Percentiles rank a stretch among this genome's conserved stretches.
These are phyloP conservation scores for Bos indicus DNA, from an alignment of 2,113 vertebrate species.

Conservation along the genomic window DNA sequence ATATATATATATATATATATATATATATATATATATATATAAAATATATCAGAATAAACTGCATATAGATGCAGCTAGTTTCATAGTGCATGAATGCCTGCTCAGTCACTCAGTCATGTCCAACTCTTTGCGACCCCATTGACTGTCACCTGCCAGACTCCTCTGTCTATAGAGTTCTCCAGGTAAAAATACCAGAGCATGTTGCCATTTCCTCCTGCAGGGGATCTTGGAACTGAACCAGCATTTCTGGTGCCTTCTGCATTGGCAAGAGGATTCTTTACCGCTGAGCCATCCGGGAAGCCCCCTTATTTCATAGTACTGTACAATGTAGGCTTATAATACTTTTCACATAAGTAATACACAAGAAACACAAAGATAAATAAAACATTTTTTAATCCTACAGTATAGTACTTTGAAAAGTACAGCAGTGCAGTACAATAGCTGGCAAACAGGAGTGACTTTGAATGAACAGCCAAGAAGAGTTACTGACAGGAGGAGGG, in stretches of 20 bases:
- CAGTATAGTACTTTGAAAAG: not conserved
- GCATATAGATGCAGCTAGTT: not conserved
- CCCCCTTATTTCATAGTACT: not conserved
- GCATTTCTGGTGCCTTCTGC: not conserved
- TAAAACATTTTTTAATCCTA: not conserved
- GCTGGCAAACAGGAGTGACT: not conserved
- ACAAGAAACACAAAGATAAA: not conserved
- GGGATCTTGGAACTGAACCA: not conserved
- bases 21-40: not conserved
- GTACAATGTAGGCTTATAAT: not conserved
- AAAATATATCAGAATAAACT: not conserved
- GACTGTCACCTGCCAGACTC: not conserved
- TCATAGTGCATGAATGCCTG: not conserved
- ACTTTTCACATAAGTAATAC: not conserved
- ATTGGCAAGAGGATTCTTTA: not conserved
- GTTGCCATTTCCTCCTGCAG: not conserved
- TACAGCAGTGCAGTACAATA: not conserved
- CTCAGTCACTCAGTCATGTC: not conserved
- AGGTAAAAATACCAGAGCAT: not conserved
- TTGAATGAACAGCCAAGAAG: not conserved
- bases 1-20: too few relatives aligned
- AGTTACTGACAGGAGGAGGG: not conserved
- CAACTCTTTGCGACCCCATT: rapidly evolving
- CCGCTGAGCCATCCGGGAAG: not conserved
- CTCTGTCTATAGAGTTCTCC: not conserved